Evolutionary conservation across 2,113 vertebrate genomes (phyloP), one percentile per base, ranked within the genome.

Genomic region (Excalfactoria chinensis): DNA sequence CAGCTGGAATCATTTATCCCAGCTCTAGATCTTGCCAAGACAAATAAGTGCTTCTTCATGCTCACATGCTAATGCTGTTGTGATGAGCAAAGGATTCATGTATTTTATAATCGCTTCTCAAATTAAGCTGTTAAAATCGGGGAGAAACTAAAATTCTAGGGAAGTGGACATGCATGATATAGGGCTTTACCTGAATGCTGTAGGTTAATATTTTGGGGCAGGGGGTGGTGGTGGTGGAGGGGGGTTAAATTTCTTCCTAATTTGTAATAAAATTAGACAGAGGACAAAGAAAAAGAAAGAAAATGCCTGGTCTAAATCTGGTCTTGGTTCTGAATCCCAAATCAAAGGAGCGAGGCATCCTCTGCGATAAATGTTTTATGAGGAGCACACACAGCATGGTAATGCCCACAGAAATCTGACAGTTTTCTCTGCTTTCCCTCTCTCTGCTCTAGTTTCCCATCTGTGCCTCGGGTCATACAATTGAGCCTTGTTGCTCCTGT

Each of bases 361-460:
- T 93, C 67, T 22, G 8, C 14, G 2, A 96, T 95, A 80, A 96
- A 96, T 93, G 83, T 95, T 97, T 95, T 85, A 95, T 96, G 93
- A 90, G 82, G 89, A 96, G 72, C 81, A 69, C 74, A 95, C 69
- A 46, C 28, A 84, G 92, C 89, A 88, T 72, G 82, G 92, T 70
- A 92, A 96, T 94, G 89, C 87, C 90, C 81, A 88, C 91, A 92
- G 89, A 95, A 96, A 94, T 89, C 89, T 84, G 95, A 89, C 90
- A 91, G 84, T 87, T 85, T 66, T 75, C 79, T 86, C 72, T 95
- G 51, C 69, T 91, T 84, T 81, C 44, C 82, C 49, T 93, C 75
- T 56, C 70, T n/a, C 82, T 89, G 88, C 84, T 96, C 87, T n/a
- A 87, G 49, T 94, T 94, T 91, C 89, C 88, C 85, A 35, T 72